Evolutionary conservation across 2,888 invertebrate genomes (phyloP).

Genomic region (Gymnocheta viridis): DNA sequence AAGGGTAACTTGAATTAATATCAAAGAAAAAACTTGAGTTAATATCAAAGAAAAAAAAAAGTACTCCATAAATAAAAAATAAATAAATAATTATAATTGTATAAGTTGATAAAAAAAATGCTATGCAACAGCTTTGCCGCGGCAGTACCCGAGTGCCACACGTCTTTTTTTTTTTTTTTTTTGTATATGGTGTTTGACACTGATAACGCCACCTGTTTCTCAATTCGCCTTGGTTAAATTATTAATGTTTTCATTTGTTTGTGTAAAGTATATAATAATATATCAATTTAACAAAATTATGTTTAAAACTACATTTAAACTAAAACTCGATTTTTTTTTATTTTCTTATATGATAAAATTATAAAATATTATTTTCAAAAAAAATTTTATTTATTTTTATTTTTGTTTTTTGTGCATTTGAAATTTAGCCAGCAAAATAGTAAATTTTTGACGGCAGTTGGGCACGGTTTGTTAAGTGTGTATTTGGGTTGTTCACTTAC

Average conservation of each 20-base stretch:
- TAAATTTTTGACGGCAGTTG: constrained; percentile 52
- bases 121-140: no score
- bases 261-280: constrained; percentile 38
- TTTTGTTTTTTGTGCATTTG: constrained; percentile 47
- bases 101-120: no score
- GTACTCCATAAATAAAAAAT: no score
- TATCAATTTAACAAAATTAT: constrained; percentile 41
- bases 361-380: constrained; percentile 7
- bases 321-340: not conserved
- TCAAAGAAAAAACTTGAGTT: no score
- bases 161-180: no score
- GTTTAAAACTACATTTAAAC: constrained; percentile 21
- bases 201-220: no score
- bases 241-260: constrained; percentile 8
- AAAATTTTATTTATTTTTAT: constrained; percentile 12
- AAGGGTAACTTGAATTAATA: no score
- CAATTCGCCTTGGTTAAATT: not conserved
- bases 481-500: no score
- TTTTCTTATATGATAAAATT: constrained; percentile 1
- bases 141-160: no score
- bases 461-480: constrained; percentile 14
- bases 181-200: no score
- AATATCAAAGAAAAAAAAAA: no score
- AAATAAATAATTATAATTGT: no score
- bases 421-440: constrained; percentile 43